A percentile compares a stretch with the other conserved stretches of the same genome.
These are phyloP conservation scores for Megastigmus dorsalis DNA, from an alignment of 2,888 invertebrate species.

Conservation along the genomic window DNA sequence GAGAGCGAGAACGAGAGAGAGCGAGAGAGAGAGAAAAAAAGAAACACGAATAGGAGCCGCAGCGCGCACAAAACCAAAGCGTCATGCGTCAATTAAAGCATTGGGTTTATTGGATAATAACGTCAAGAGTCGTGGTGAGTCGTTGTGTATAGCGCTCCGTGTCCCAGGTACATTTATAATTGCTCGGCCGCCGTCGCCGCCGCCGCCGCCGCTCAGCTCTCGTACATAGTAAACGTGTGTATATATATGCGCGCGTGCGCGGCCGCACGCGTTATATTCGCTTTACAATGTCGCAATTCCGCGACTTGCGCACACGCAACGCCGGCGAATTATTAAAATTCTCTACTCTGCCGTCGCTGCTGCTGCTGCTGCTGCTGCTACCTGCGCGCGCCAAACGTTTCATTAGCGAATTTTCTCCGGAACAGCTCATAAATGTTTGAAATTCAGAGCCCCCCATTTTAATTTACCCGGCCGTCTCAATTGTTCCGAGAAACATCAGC, in stretches of 20 bases:
- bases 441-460: no score
- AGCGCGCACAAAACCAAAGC: no score
- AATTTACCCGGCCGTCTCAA: no score
- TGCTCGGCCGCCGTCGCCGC: no score
- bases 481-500: no score
- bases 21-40: conserved; percentile 2
- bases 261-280: conserved; percentile 4
- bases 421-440: no score
- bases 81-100: conserved; percentile 47
- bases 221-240: no score
- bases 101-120: conserved; percentile 42
- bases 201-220: no score
- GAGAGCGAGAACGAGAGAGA: conserved; percentile 15
- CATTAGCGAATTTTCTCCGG: conserved; percentile 10
- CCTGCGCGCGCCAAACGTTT: conserved; percentile 2
- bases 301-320: conserved; percentile 16
- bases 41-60: no score
- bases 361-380: no score
- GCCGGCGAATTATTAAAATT: conserved; percentile 27
- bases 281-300: conserved; percentile 37
- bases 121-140: conserved; percentile 15
- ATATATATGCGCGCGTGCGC: background rate
- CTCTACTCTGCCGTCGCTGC: no score
- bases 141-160: no score
- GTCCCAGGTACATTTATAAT: conserved; percentile 35